These are phyloP conservation scores for Chesias legatella DNA, from an alignment of 2,888 invertebrate species.

Conservation along the genomic window DNA sequence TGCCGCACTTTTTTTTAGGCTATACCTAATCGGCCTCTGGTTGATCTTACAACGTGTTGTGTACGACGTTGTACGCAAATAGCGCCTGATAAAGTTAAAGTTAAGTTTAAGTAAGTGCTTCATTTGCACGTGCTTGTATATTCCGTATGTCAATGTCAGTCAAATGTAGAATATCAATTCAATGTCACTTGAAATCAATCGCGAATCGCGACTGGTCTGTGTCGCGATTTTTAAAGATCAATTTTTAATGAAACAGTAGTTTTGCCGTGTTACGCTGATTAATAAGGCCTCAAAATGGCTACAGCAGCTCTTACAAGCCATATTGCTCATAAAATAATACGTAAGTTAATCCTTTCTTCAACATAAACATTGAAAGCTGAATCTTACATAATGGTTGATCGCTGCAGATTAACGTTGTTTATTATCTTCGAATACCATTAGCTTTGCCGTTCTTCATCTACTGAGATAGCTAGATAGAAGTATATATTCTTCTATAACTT, in stretches of 20 bases:
- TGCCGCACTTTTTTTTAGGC: too few species aligned
- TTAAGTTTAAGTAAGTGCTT: too few species aligned
- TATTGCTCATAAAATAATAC: constrained; percentile 56
- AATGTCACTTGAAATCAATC: too few species aligned
- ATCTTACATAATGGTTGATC: constrained; percentile 63
- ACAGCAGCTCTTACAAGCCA: constrained; percentile 60
- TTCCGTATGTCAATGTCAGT: too few species aligned
- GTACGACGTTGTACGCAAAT: too few species aligned
- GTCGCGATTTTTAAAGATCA: background rate
- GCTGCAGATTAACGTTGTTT: constrained; percentile 3
- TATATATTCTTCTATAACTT: too few species aligned
- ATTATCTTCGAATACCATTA: constrained; percentile 3
- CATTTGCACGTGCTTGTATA: too few species aligned
- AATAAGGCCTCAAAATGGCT: constrained; percentile 64
- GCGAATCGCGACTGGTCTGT: background rate
- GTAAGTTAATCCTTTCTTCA: constrained; percentile 45
- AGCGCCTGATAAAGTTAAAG: too few species aligned
- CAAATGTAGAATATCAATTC: too few species aligned
- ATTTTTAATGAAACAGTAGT: constrained; percentile 4
- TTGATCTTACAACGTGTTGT: too few species aligned
- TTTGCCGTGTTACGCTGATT: constrained; percentile 6
- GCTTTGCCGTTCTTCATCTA: background rate
- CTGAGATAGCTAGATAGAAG: background rate
- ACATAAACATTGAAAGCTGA: constrained; percentile 21
- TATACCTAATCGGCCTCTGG: too few species aligned